Percentiles rank a stretch among this genome's conserved stretches.
phyloP scores from a whole-genome alignment of 1,140 invertebrate species.

The Gryllus bimaculatus region DNA sequence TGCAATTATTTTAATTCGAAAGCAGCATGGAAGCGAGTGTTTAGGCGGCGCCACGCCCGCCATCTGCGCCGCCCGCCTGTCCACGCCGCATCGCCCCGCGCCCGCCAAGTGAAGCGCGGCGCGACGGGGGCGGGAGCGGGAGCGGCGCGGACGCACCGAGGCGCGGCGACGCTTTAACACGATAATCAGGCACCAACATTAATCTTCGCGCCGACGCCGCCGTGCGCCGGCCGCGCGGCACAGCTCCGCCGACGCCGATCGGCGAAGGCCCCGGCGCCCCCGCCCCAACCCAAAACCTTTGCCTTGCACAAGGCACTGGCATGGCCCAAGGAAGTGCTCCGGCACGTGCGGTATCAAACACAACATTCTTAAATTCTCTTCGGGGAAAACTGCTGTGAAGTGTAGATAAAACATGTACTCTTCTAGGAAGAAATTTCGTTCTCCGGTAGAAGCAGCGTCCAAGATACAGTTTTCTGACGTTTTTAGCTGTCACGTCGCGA shows the following conservation, averaged over 20 bases:
- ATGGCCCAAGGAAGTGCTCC: not conserved
- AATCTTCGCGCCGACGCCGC: not conserved
- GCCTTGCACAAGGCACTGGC: not conserved
- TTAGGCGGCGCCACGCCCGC: not conserved
- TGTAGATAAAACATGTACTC: too few relatives aligned
- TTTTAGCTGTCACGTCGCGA: too few relatives aligned
- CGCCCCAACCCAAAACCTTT: not conserved
- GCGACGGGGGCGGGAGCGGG: not conserved
- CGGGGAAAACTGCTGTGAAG: too few relatives aligned
- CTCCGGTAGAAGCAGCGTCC: too few relatives aligned
- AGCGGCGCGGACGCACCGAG: not conserved
- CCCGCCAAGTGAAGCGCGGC: not conserved
- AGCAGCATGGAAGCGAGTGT: slow-evolving; percentile 7
- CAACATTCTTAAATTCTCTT: too few relatives aligned
- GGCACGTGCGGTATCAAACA: not conserved
- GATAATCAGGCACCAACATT: slow-evolving; percentile 11
- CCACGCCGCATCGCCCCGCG: not conserved
- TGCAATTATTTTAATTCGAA: slow-evolving; percentile 14
- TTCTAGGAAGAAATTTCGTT: too few relatives aligned
- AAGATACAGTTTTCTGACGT: too few relatives aligned
- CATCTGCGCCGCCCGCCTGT: not conserved
- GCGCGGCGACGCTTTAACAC: slow-evolving; percentile 8
- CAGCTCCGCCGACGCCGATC: not conserved
- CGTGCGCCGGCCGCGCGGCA: too few relatives aligned
- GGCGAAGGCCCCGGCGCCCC: not conserved